Evolutionary conservation across 2,888 invertebrate species (phyloP).

Genomic region (Drosophila greeni): DNA sequence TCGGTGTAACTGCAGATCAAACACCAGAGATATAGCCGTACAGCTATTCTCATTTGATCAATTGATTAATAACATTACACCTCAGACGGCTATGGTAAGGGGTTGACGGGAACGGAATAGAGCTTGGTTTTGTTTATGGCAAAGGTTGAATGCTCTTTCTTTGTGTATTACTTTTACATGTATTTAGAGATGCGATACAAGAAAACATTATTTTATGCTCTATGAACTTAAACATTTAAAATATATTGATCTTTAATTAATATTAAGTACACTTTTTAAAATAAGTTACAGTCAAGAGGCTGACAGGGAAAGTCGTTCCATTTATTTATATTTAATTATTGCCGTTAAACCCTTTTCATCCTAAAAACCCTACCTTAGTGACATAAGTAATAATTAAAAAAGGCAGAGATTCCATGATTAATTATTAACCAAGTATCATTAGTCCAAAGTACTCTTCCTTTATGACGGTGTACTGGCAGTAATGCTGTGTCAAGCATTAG

Average conservation of each 20-base stretch:
- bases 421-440: not conserved
- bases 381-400: not conserved
- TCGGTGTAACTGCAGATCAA: conserved; percentile 19
- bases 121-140: not conserved
- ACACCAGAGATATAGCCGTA: conserved; percentile 2
- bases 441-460: not conserved
- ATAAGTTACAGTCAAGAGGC: no score
- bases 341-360: no score
- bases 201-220: no score
- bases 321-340: no score
- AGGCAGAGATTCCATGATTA: not conserved
- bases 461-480: conserved; percentile 37
- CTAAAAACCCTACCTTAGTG: no score
- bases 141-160: conserved; percentile 4
- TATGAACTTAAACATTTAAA: no score
- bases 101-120: not conserved
- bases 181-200: not conserved
- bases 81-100: conserved; percentile 6
- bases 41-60: not conserved
- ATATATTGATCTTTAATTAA: no score
- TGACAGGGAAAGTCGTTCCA: no score
- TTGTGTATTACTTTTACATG: not conserved
- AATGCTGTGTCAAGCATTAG: conserved; percentile 46
- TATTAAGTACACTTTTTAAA: no score
- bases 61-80: conserved; percentile 27